A percentile compares a stretch with the other conserved stretches of the same genome.
These are phyloP conservation scores for Tokudaia tokunoshimensis DNA, from an alignment of 2,797 vertebrate species.

Conservation along the genomic window DNA sequence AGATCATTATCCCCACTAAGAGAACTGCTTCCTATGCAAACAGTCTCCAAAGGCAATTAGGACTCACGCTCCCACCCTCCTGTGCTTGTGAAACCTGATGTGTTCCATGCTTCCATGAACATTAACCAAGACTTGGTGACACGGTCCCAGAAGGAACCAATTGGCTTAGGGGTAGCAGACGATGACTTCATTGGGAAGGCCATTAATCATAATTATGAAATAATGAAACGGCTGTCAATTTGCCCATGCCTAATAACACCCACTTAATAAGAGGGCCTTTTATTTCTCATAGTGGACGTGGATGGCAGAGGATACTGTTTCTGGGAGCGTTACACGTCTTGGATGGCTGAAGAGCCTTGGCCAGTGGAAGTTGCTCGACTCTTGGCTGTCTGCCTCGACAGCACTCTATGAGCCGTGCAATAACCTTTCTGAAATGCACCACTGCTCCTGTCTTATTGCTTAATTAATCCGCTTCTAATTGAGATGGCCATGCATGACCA, in stretches of 20 bases:
- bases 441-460: slow-evolving; percentile 80
- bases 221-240: slow-evolving; percentile 73
- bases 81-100: slow-evolving; percentile 44
- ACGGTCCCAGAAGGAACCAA: slow-evolving; percentile 68
- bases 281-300: slow-evolving; percentile 26
- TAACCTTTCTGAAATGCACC: slow-evolving; percentile 74
- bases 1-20: slow-evolving; percentile 17
- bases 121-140: slow-evolving; percentile 69
- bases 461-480: slow-evolving; percentile 85
- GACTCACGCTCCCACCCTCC: slow-evolving; percentile 5
- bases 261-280: slow-evolving; percentile 70
- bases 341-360: slow-evolving; percentile 76
- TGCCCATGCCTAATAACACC: slow-evolving; percentile 61
- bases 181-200: slow-evolving; percentile 64
- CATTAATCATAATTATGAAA: slow-evolving; percentile 78
- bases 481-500: slow-evolving; percentile 70
- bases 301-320: slow-evolving; percentile 26
- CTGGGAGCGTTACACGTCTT: slow-evolving; percentile 45
- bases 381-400: slow-evolving; percentile 72
- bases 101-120: slow-evolving; percentile 61
- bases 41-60: slow-evolving; percentile 63
- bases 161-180: slow-evolving; percentile 59
- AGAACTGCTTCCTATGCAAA: slow-evolving; percentile 14
- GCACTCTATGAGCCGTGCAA: slow-evolving; percentile 59
- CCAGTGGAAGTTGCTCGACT: slow-evolving; percentile 65